Evolutionary conservation across 2,797 vertebrate species (phyloP), one percentile per base, ranked within the genome.

Genomic region (Scarus forsteni): DNA sequence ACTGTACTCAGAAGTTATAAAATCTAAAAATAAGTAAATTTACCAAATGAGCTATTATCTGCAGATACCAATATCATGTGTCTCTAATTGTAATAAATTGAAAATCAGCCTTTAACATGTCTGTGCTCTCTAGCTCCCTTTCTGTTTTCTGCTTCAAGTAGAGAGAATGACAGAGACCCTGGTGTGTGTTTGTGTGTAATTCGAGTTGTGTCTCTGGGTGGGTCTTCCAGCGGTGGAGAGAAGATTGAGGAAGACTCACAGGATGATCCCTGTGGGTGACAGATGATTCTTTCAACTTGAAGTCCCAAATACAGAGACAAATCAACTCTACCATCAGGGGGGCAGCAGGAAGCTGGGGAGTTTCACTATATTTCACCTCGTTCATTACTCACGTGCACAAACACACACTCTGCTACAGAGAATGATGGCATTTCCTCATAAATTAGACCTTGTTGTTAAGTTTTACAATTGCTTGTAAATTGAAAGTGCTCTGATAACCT

Each of bases 261-360:
- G 86, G 80, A 83, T 70, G 75, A 81, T 73, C 81, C 75, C 88
- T 72, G 70, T 78, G 66, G 84, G 83, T 85, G 86, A 89, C 78
- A 53, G 80, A 90, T 85, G 75, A 83, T 80, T 87, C 81, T 83
- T 88, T 87, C 70, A 81, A 75, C 67, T 70, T 48, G 36, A 61
- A 85, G 77, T 82, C 81, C 70, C 79, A 79, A 89, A 90, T 75
- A 78, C 77, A 42, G 56, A 88, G 85, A 90, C 78, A 85, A 90
- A 92, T 92, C 81, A 89, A 69, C 78, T 78, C 40, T 50, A 82
- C 64, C 81, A 71, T 66, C 80, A 66, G 74, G 80, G 73, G 60
- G 61, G 70, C 56, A 36, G 77, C 60, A 66, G 70, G 72, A 83
- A 39, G 77, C 73, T 16, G 55, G 51, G 73, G 76, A 60, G 73